These are phyloP conservation scores for Platyscapa corneri DNA, from an alignment of 1,140 invertebrate species.

Conservation along the genomic window DNA sequence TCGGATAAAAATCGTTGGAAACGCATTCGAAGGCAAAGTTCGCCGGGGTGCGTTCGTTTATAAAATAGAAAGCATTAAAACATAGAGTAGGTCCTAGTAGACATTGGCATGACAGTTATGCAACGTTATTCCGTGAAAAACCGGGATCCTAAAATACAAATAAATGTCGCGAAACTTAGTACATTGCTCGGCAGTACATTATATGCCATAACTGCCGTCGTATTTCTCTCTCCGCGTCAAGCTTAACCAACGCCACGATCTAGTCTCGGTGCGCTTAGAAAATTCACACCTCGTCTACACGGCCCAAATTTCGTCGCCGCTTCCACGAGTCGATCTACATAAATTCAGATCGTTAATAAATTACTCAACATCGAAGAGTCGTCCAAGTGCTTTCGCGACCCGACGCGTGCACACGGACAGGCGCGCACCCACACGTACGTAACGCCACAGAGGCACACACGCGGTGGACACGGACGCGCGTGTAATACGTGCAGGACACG, in stretches of 20 bases:
- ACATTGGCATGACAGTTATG: background rate
- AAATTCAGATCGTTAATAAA: constrained; percentile 16
- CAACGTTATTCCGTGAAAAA: background rate
- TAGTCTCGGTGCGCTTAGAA: background rate
- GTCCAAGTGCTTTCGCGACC: background rate
- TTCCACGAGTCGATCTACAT: constrained; percentile 15
- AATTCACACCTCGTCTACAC: constrained; percentile 3
- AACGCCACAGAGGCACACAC: too few species aligned
- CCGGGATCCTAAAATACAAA: background rate
- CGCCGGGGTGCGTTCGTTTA: background rate
- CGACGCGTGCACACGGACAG: background rate
- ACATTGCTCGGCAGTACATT: background rate
- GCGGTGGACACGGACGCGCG: background rate
- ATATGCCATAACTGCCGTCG: constrained; percentile 18
- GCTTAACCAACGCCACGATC: background rate
- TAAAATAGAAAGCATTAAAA: background rate
- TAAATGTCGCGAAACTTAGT: background rate
- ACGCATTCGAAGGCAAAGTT: background rate
- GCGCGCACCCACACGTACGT: background rate
- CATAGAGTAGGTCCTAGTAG: background rate
- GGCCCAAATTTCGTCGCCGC: background rate
- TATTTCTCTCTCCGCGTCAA: constrained; percentile 7
- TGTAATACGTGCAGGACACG: constrained; percentile 68
- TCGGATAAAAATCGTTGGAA: too few species aligned
- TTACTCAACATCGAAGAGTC: constrained; percentile 26